Evolutionary conservation across 2,888 invertebrate genomes (phyloP), one percentile per base, ranked within the genome.

Genomic region (Zele albiditarsus): DNA sequence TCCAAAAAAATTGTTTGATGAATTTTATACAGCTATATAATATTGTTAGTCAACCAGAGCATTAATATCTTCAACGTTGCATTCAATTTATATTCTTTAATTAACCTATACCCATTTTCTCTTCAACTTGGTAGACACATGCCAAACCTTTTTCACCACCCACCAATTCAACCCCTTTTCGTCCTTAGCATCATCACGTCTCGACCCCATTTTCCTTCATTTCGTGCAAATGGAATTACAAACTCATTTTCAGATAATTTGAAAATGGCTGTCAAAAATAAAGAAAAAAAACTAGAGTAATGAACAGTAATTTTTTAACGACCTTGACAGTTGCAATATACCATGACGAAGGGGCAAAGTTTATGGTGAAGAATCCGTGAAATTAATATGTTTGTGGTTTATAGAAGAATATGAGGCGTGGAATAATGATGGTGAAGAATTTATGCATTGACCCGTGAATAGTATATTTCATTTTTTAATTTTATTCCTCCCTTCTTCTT

Each of bases 51-150:
- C 63, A 23, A 33, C 38, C 8, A 63, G 38, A 38, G 38, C 53
- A 10, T 46, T 53, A n/a, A 53, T 20, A 53, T 53, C 20, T n/a
- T 53, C 53, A 20, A 20, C 42, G 42, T 70, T 42, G 25, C n/a
- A 60, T 70, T 60, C 42, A 60, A 70, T 60, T 60, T 27, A 58
- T 70, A 42, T 25, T 38, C 31, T 60, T 25, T 58, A 70, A 70
- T 70, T 70, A 70, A 20, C 53, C n/a, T 53, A 5, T 8, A 53
- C 23, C 20, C 4, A n/a, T 23, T n/a, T 8, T 57, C 33, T 12
- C n/a, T 28, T 31, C 14, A 16, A 16, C 38, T 65, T 23, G 33
- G n/a, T 20, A 65, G 38, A 23, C 23, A 53, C 20, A 53, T 42
- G 23, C 38, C 67, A 67, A 67, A 28, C 28, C 49, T 10, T 49